Evolutionary conservation across 2,888 invertebrate species (phyloP).

Genomic region (Napeogenes sylphis): DNA sequence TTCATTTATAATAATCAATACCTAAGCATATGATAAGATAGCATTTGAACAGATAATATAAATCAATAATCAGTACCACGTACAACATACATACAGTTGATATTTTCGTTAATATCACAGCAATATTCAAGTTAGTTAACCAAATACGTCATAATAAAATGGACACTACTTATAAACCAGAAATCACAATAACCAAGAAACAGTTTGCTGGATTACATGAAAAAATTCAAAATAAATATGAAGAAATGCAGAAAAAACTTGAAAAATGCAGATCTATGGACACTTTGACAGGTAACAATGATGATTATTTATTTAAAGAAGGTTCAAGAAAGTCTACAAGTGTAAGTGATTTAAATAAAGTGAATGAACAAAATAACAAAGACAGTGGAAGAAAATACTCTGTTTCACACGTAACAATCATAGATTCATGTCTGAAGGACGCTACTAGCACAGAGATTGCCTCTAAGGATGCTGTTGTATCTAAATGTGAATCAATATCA

Average conservation of each 20-base stretch:
- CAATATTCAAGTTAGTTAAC: constrained; percentile 17
- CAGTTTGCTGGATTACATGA: constrained; percentile 59
- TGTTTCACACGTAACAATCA: constrained; percentile 34
- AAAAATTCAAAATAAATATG: constrained; percentile 60
- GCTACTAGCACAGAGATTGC: constrained; percentile 41
- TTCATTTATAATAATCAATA: constrained; percentile 58
- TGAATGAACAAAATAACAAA: constrained; percentile 30
- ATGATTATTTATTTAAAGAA: constrained; percentile 44
- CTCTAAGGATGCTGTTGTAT: constrained; percentile 42
- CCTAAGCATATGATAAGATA: constrained; percentile 49
- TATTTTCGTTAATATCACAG: constrained; percentile 26
- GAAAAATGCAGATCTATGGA: constrained; percentile 66
- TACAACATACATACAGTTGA: constrained; percentile 14
- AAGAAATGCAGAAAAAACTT: constrained; percentile 60
- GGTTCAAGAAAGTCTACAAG: constrained; percentile 38
- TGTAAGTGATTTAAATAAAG: constrained; percentile 39
- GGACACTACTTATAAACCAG: constrained; percentile 37
- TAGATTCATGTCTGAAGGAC: constrained; percentile 36
- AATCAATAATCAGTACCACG: constrained; percentile 29
- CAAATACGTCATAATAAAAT: constrained; percentile 35
- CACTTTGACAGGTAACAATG: constrained; percentile 43
- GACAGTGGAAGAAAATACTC: constrained; percentile 29
- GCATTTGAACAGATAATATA: constrained; percentile 24
- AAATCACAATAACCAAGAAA: constrained; percentile 39
- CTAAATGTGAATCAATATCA: constrained; percentile 38